Conservation (phyloP, 2,113 vertebrate genomes). For the Rattus norvegicus region DNA sequence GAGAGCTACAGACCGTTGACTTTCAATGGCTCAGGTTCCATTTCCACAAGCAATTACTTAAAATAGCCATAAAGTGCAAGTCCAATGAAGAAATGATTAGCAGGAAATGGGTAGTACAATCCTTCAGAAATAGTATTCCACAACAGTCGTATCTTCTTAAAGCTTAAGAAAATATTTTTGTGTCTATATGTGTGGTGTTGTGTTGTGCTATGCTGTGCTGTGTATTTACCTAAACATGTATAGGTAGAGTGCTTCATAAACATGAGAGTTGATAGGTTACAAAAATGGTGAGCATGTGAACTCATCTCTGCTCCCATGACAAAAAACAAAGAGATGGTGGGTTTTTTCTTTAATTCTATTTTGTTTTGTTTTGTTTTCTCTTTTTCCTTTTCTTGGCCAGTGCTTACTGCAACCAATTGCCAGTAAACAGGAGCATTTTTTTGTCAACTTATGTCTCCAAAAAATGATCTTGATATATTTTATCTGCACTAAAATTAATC, state of each 20-base stretch:
- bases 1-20: not conserved
- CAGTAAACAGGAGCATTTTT: not conserved
- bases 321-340: not conserved
- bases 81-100: not conserved
- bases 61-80: constrained; percentile 1
- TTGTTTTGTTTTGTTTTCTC: not conserved
- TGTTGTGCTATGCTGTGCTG: not conserved
- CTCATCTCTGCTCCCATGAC: fast-evolving
- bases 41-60: constrained; percentile 39
- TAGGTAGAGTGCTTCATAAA: not conserved
- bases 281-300: not conserved
- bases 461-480: not conserved
- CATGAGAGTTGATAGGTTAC: not conserved
- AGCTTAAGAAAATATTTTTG: not conserved
- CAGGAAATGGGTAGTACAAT: not conserved
- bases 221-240: not conserved
- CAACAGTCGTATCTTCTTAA: not conserved
- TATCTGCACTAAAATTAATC: not conserved
- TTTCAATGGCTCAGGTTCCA: constrained; percentile 16
- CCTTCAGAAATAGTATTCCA: not conserved
- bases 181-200: not conserved
- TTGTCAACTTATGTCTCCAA: not conserved
- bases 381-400: not conserved
- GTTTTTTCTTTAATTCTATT: not conserved
- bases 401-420: not conserved